These are phyloP conservation scores for Melinaea menophilus DNA, from an alignment of 2,888 invertebrate genomes.

Conservation along the genomic window DNA sequence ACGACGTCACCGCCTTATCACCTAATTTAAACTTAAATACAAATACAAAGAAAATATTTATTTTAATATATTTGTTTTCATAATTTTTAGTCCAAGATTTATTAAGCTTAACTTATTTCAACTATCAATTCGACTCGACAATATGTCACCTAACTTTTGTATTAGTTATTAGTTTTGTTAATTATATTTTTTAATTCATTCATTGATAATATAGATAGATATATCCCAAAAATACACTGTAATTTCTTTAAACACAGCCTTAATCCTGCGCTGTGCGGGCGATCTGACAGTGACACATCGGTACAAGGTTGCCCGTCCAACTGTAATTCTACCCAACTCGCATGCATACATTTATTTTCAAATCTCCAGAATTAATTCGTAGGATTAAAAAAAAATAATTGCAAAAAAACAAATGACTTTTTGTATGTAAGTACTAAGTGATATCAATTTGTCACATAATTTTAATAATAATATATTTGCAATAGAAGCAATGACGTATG, in stretches of 20 bases:
- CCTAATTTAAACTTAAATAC: no score
- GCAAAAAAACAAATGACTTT: background rate
- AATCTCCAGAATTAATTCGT: constrained; percentile 57
- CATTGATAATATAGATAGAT: constrained; percentile 18
- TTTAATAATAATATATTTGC: background rate
- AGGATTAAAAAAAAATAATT: constrained; percentile 32
- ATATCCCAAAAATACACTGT: constrained; percentile 45
- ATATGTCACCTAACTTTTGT: no score
- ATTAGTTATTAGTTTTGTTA: no score
- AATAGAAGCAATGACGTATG: constrained; percentile 1
- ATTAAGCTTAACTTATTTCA: no score
- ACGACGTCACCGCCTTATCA: no score
- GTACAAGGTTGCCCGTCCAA: constrained; percentile 72
- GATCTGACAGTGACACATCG: constrained; percentile 78
- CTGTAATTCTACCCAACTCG: constrained; percentile 71
- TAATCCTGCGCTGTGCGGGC: constrained; percentile 63
- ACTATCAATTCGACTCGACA: no score
- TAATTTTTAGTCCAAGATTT: no score
- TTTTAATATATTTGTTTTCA: no score
- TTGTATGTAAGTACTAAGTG: background rate
- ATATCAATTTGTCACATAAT: background rate
- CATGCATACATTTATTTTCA: constrained; percentile 56
- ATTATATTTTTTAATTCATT: no score
- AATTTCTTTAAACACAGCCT: constrained; percentile 69
- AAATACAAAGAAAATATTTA: no score